Conservation (phyloP, 2,797 vertebrate genomes). For the Bradypus variegatus region DNA sequence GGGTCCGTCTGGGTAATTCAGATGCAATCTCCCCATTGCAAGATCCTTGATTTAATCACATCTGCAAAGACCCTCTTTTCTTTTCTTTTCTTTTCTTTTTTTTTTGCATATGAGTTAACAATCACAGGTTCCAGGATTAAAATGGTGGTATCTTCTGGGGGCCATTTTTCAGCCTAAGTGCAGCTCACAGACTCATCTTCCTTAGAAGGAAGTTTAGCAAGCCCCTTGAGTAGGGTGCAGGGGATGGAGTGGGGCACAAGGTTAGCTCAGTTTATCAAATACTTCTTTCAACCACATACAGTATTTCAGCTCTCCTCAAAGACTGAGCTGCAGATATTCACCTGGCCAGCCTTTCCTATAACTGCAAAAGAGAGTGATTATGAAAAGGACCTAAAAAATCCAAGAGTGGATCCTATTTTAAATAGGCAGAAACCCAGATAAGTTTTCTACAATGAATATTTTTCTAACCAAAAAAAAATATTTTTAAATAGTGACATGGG, state of each 20-base stretch:
- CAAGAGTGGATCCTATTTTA: background rate
- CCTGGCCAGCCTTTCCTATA: background rate
- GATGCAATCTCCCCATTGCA: background rate
- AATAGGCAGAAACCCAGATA: constrained; percentile 7
- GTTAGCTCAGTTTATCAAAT: background rate
- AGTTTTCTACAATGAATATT: background rate
- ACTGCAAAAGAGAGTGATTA: background rate
- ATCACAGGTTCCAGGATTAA: background rate
- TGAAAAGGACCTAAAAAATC: background rate
- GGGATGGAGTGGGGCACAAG: no score
- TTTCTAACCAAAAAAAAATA: background rate
- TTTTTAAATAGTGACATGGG: background rate
- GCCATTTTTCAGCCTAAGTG: background rate
- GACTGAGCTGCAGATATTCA: background rate
- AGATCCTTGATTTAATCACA: background rate
- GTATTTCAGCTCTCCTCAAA: background rate
- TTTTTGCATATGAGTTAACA: background rate
- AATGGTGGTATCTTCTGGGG: background rate
- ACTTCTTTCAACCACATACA: background rate
- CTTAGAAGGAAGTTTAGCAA: background rate
- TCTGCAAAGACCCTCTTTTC: background rate
- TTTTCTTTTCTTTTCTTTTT: no score
- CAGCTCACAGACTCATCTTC: background rate
- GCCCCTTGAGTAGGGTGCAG: background rate
- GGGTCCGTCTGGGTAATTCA: background rate